Percentiles rank a stretch among this genome's conserved stretches.
phyloP scores from a whole-genome alignment of 2,113 vertebrate genomes.

The Nycticorax nycticorax region DNA sequence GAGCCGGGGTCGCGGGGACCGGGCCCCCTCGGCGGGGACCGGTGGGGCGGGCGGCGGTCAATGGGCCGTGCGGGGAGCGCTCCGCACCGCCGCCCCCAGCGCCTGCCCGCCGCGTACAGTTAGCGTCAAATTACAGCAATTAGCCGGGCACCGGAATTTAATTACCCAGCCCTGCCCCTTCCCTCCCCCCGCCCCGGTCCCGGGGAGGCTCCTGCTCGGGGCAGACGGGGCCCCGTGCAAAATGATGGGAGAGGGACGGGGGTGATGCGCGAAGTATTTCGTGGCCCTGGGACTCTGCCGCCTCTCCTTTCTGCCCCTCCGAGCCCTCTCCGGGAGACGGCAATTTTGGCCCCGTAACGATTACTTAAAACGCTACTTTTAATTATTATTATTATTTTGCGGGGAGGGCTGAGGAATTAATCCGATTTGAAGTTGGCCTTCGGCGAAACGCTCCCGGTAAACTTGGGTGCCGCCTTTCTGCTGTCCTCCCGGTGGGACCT shows the following conservation, averaged over 20 bases:
- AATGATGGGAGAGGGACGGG: not conserved
- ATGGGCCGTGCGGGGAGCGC: constrained; percentile 38
- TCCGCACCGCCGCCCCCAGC: not conserved
- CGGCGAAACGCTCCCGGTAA: not conserved
- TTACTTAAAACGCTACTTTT: not conserved
- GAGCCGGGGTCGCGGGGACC: not conserved
- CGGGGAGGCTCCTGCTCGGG: not conserved
- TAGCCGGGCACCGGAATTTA: constrained; percentile 42
- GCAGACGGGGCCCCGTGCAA: not conserved
- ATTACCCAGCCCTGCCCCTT: not conserved
- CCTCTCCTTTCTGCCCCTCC: not conserved
- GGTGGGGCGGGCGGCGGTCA: not conserved
- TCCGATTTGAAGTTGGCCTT: not conserved
- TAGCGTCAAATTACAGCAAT: constrained; percentile 60
- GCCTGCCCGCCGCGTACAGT: constrained; percentile 34
- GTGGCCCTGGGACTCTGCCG: not conserved
- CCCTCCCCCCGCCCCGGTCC: too few species aligned
- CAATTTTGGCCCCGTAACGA: not conserved
- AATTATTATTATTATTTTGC: not conserved
- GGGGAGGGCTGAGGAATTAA: not conserved
- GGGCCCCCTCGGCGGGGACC: not conserved
- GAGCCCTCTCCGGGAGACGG: not conserved
- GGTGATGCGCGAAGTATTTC: not conserved
- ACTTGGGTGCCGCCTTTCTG: not conserved
- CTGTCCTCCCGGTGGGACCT: not conserved